Percentiles rank a stretch among this genome's conserved stretches.
These are phyloP conservation scores for Hybos culiciformis DNA, from an alignment of 2,888 invertebrate species.

Conservation along the genomic window DNA sequence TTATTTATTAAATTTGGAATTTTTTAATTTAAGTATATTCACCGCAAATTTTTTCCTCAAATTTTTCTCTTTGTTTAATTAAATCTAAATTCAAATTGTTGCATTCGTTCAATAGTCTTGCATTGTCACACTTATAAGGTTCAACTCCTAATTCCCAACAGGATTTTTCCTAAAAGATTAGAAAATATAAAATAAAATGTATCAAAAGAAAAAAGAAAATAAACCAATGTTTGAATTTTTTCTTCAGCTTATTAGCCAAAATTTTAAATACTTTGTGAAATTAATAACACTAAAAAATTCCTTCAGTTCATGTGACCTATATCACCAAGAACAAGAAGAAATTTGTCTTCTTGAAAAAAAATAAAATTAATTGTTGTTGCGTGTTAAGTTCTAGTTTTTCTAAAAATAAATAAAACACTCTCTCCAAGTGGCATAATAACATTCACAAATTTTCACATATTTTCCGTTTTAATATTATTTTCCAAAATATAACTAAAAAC, in stretches of 20 bases:
- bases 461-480: too few species aligned
- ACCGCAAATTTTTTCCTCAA: slow-evolving; percentile 44
- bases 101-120: slow-evolving; percentile 58
- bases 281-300: too few species aligned
- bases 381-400: too few species aligned
- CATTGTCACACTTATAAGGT: slow-evolving; percentile 70
- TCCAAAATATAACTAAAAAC: too few species aligned
- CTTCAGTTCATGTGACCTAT: too few species aligned
- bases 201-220: not conserved
- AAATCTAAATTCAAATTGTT: slow-evolving; percentile 56
- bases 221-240: not conserved
- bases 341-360: too few species aligned
- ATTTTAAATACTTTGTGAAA: too few species aligned
- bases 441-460: too few species aligned
- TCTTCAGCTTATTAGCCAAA: not conserved
- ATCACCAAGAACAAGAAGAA: too few species aligned
- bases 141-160: slow-evolving; percentile 56
- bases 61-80: slow-evolving; percentile 49
- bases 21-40: slow-evolving; percentile 9
- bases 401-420: too few species aligned
- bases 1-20: not conserved
- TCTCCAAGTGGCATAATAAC: too few species aligned
- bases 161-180: slow-evolving; percentile 47
- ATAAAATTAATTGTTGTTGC: too few species aligned
- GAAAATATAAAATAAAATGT: not conserved